Evolutionary conservation across 2,888 invertebrate genomes (phyloP), one percentile per base, ranked within the genome.

Genomic region (Sphaerophoria rueppellii): DNA sequence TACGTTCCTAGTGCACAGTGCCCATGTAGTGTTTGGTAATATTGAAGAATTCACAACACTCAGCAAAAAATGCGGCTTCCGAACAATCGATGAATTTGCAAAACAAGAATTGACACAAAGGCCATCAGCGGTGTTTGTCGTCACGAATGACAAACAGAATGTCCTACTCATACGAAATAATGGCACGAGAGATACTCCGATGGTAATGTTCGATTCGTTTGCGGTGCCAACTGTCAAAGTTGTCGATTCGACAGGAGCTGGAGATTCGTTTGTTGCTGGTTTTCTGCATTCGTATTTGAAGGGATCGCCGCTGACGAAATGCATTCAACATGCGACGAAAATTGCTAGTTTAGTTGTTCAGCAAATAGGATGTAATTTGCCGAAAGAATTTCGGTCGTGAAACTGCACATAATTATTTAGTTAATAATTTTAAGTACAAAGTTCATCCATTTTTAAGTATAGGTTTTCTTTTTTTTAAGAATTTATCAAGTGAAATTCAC

Each of bases 141-240:
- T 95, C 75, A 96, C 95, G 6, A 93, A 95, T 88, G 95, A 95
- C 9, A 90, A 92, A 0, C 90, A 93, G 14, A 92, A 93, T 32
- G 93, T 94, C 0, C 89, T 93, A 58, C 93, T 95, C 37, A 89
- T 89, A 35, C 88, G 89, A 43, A 91, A 91, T 74, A 89, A 88
- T 70, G 88, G 83, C n/a, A 88, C 87, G 6, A 90, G 91, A 55
- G 85, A 88, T 0, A 71, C 82, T 6, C 82, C 88, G 0, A 79
- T 86, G 4, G 40, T 89, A 0, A 79, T 76, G 0, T 89, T 90
- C 70, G 89, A 91, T 70, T 88, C 88, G 14, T 89, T 88, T 73
- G 82, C 89, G 82, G 93, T 93, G 3, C 92, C 92, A 2, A 87
- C 89, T 50, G 89, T 93, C n/a, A 71, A 89, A 9, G 87, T 94